phyloP scores from a whole-genome alignment of 2,888 invertebrate genomes.

The Drosophila barbarae region DNA sequence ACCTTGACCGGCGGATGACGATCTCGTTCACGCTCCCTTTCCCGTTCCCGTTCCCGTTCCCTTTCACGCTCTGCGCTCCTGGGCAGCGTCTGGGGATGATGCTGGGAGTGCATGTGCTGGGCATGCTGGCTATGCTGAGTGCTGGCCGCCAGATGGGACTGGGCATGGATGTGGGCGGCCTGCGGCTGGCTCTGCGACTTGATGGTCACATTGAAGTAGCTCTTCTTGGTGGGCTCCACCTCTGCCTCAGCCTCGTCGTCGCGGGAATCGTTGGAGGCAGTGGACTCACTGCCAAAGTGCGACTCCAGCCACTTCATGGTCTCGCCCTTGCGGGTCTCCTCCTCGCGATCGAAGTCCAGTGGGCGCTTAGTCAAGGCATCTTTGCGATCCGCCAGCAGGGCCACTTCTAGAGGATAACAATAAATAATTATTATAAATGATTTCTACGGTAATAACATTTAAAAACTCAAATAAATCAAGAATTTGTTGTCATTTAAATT shows the following conservation, averaged over 20 bases:
- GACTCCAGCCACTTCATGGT: conserved; percentile 95
- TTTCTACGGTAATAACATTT: neutral
- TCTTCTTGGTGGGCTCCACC: conserved; percentile 85
- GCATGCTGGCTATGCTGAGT: conserved; percentile 26
- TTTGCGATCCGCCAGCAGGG: conserved; percentile 84
- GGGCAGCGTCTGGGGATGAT: conserved; percentile 54
- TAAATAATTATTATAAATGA: neutral
- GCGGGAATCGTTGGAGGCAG: conserved; percentile 84
- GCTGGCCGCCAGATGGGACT: conserved; percentile 25
- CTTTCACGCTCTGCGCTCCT: conserved; percentile 58
- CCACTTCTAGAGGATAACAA: conserved; percentile 65
- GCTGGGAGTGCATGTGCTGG: conserved; percentile 34
- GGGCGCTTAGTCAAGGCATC: conserved; percentile 90
- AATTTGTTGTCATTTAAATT: neutral
- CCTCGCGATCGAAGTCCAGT: conserved; percentile 91
- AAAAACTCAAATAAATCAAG: neutral
- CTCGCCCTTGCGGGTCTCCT: conserved; percentile 92
- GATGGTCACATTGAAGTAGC: conserved; percentile 88
- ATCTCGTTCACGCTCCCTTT: conserved; percentile 37
- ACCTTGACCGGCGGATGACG: conserved; percentile 22
- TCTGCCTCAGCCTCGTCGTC: conserved; percentile 79
- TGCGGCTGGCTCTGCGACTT: conserved; percentile 81
- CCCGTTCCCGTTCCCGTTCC: conserved; percentile 61
- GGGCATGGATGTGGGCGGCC: conserved; percentile 24
- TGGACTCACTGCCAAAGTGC: conserved; percentile 93